Base-by-base conservation (phyloP, 2,797 vertebrate species). In the Myripristis murdjan region DNA sequence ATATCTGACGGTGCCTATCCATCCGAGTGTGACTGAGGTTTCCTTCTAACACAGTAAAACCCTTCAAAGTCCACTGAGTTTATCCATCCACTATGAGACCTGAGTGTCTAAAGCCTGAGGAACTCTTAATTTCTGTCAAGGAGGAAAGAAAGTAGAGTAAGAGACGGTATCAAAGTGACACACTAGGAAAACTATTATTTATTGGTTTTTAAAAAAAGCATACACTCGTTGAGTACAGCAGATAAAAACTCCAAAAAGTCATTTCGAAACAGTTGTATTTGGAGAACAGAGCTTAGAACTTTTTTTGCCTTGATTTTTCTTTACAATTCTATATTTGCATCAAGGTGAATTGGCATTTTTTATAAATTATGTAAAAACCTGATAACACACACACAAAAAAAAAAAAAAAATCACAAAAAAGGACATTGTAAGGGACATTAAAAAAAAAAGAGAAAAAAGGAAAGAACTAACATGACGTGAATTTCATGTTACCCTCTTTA, bases 171-270 rank as follows among this genome's bases (percentile, higher is more conserved):
- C 67, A 90, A 91, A 91, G 86, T 91, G 85, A 89, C 95, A 94
- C 96, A 96, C 97, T 98, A 96, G 95, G 95, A 99, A 99, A 99
- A 98, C 95, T 97, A 97, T 95, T 92, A 86, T 98, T 99, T 99
- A 98, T 98, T 99, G 96, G 94, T 95, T 96, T 72, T 96, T 68
- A 56, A 84, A 69, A 88, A 98, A 97, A 95, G 94, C 94, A 96
- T 97, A 98, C 96, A 98, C 95, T 95, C 94, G 96, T 96, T 96
- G 95, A 99, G 96, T 96, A 97, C 95, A 96, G 96, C 96, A 97
- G 96, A 97, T 98, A 97, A 99, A 99, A 99, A 92, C 92, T 95
- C 96, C 96, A 97, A 97, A 95, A 98, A 95, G 91, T 95, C 93
- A 93, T 95, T 84, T 95, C 89, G 90, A 98, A 97, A 97, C 94